Base-by-base conservation (phyloP, 2,113 vertebrate species). In the Lophura nycthemera region DNA sequence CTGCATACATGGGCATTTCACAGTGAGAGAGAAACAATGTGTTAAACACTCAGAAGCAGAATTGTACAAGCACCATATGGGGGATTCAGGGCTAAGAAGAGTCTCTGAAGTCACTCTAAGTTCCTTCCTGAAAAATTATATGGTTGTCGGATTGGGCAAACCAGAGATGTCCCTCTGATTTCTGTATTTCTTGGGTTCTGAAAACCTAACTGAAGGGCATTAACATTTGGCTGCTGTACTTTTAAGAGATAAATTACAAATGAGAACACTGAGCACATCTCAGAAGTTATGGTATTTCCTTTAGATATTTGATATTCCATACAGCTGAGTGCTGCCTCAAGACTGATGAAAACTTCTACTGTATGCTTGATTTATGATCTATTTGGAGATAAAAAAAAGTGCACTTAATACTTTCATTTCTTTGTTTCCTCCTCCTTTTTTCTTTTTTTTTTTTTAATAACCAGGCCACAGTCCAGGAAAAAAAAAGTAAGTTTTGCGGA, bases 201-300 rank as follows among this genome's bases (percentile, higher is more conserved):
- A 72, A 88, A 90, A 69, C 13, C 38, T 43, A 83, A 72, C 52
- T 38, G 59, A 74, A 83, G 36, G 66, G 38, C 72, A 89, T 89
- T 91, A 83, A 18, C 34, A 32, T 89, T 83, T 34, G 60, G 47
- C 64, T 74, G 42, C 50, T 74, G 21, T 77, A 42, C 77, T 79
- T 83, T 85, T 80, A 86, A n/a, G 60, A 47, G n/a, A 60, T 64
- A 81, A 60, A 80, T 83, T 83, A 71, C 67, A 87, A 93, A 89
- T 40, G 71, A 96, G 75, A 92, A 76, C 48, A 73, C 21, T 34
- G 36, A 87, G 42, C 19, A 19, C 52, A 25, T 72, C 88, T 86
- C 10, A 6, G 72, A 95, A 91, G 6, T 65, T 50, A 82, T 64
- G 30, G 69, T 60, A 61, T 69, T 91, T 86, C 56, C 87, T 88